phyloP scores from a whole-genome alignment of 2,888 invertebrate species.

The Lithosia quadra region DNA sequence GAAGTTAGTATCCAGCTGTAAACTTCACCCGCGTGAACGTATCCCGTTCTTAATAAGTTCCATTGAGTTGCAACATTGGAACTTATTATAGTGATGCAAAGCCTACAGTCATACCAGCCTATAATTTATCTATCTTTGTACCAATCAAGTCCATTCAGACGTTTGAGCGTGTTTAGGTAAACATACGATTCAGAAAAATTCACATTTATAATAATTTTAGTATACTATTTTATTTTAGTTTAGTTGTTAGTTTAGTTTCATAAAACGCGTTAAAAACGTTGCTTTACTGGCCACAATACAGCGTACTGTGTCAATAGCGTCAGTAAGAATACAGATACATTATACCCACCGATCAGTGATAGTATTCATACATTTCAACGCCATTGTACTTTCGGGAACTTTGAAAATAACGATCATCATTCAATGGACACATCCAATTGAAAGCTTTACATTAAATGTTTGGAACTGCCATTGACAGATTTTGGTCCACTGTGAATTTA shows the following conservation, averaged over 20 bases:
- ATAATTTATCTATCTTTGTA: neutral
- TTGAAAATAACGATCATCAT: conserved; percentile 61
- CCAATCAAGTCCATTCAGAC: neutral
- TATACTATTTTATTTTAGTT: too few species aligned
- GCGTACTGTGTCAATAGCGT: conserved; percentile 54
- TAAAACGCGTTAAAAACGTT: conserved; percentile 3
- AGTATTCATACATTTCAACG: conserved; percentile 72
- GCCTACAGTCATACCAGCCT: too few species aligned
- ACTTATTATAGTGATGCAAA: neutral
- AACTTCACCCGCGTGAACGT: neutral
- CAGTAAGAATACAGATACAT: conserved; percentile 52
- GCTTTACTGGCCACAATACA: conserved; percentile 44
- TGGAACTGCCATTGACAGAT: conserved; percentile 62
- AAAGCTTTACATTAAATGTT: conserved; percentile 53
- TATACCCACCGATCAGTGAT: conserved; percentile 65
- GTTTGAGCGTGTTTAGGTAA: neutral
- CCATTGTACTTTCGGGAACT: conserved; percentile 66
- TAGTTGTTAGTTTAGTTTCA: too few species aligned
- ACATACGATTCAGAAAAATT: neutral
- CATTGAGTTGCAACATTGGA: too few species aligned
- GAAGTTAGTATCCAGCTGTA: neutral
- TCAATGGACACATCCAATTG: conserved; percentile 62
- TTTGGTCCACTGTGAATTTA: conserved; percentile 37
- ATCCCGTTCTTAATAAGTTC: neutral
- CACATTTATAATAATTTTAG: too few species aligned